Base-by-base conservation (phyloP, 2,797 vertebrate genomes). In the Peromyscus eremicus region DNA sequence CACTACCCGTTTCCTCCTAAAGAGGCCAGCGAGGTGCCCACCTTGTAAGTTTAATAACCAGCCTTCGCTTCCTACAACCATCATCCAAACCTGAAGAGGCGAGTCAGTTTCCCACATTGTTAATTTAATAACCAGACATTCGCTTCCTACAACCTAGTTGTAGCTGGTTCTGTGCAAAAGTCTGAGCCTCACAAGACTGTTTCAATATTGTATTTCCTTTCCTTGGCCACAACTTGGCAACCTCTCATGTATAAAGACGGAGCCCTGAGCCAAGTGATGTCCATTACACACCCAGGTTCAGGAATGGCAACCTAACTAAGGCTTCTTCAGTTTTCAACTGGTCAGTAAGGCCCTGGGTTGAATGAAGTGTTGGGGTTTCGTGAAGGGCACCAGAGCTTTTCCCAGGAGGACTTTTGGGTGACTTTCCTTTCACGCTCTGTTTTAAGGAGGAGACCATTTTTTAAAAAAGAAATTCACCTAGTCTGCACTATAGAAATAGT, bases 401-500 rank as follows among this genome's bases (percentile, higher is more conserved):
- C n/a, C 75, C 62, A 91, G 46, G 66, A 91, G 91, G 64, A 92
- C 34, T 34, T 23, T 34, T 21, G 19, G 21, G 27, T 84, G 95
- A 90, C 66, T 94, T 81, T 13, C 1, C 80, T 3, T 94, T 86
- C 10, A 62, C 49, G 40, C 5, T 90, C 46, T 95, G 86, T 92
- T 97, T 97, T 84, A 95, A 97, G 92, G 64, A 94, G 57, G 52
- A 17, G 55, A 17, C 55, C 55, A 5, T 17, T 55, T 55, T 55
- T 55, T 16, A 94, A 76, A 49, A 11, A 83, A 89, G 87, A 96
- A 93, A 95, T 86, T 62, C 89, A 97, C 17, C 19, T 60, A 92
- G 62, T 94, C 95, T 96, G 55, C 62, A 92, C 89, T 91, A 84
- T 9, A 90, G 62, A 88, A 97, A 43, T 62, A 93, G 76, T 94